Percentiles rank a stretch among this genome's conserved stretches.
phyloP scores from a whole-genome alignment of 1,140 invertebrate genomes.

The Drosophila pruinosa region DNA sequence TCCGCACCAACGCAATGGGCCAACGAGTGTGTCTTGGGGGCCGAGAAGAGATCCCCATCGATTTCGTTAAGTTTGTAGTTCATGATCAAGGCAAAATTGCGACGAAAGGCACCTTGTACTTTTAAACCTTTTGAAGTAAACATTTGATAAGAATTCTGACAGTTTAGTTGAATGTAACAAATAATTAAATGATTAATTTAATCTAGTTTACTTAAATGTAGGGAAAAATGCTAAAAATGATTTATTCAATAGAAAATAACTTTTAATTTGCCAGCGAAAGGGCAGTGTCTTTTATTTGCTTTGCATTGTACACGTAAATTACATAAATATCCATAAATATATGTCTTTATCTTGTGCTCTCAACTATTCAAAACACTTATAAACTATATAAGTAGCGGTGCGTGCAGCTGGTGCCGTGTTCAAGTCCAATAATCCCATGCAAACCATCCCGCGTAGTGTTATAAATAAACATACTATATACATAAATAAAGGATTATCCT shows the following conservation, averaged over 20 bases:
- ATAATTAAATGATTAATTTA: not conserved
- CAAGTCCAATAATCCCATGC: conserved; percentile 30
- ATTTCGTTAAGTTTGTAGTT: conserved; percentile 69
- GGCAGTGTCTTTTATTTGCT: conserved; percentile 49
- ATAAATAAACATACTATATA: conserved; percentile 25
- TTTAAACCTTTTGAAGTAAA: conserved; percentile 66
- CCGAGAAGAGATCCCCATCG: conserved; percentile 86
- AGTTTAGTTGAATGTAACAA: not conserved
- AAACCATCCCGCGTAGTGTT: conserved; percentile 45
- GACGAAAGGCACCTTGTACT: conserved; percentile 51
- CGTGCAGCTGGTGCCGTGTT: conserved; percentile 62
- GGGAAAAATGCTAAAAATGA: no score
- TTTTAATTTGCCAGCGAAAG: conserved; percentile 9
- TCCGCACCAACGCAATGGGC: conserved; percentile 87
- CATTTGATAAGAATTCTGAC: conserved; percentile 25
- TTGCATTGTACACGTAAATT: conserved; percentile 29
- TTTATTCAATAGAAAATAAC: no score
- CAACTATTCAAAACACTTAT: conserved; percentile 40
- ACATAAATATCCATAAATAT: conserved; percentile 55
- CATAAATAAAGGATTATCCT: not conserved
- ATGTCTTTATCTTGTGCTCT: conserved; percentile 22
- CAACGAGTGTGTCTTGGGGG: conserved; percentile 83
- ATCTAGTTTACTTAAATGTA: no score
- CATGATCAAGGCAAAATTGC: conserved; percentile 67
- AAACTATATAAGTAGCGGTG: conserved; percentile 63